phyloP scores from a whole-genome alignment of 1,140 invertebrate genomes.

The Drosophila repleta region DNA sequence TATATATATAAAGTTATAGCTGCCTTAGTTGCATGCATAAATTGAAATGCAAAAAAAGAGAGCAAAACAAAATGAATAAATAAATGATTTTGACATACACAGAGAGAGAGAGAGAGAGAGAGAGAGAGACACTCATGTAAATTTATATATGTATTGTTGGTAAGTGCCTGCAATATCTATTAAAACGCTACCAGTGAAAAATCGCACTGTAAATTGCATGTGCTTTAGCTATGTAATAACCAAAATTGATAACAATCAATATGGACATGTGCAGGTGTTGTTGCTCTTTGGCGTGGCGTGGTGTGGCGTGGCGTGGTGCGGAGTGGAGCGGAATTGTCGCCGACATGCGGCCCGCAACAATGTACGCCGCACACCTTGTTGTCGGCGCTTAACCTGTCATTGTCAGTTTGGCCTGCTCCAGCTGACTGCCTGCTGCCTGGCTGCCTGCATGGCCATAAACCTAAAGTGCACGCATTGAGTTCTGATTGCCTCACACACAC shows the following conservation, averaged over 20 bases:
- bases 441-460: conserved; percentile 51
- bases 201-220: conserved; percentile 70
- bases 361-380: conserved; percentile 21
- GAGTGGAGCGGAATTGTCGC: conserved; percentile 20
- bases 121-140: neutral
- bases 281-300: conserved; percentile 3
- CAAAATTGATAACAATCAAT: conserved; percentile 81
- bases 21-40: neutral
- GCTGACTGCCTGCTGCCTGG: neutral
- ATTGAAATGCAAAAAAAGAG: neutral
- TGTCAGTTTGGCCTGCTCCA: conserved; percentile 56
- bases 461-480: conserved; percentile 77
- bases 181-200: conserved; percentile 64
- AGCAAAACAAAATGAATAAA: neutral
- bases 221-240: conserved; percentile 74
- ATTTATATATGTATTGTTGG: neutral
- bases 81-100: neutral
- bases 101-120: no score
- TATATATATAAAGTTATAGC: neutral
- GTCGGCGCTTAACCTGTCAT: conserved; percentile 75
- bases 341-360: conserved; percentile 34
- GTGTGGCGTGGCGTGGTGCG: conserved; percentile 11
- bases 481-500: conserved; percentile 62
- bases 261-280: conserved; percentile 68
- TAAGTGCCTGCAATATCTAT: conserved; percentile 18